Conservation (phyloP, 2,888 invertebrate species). For the Morinoia aosen region DNA sequence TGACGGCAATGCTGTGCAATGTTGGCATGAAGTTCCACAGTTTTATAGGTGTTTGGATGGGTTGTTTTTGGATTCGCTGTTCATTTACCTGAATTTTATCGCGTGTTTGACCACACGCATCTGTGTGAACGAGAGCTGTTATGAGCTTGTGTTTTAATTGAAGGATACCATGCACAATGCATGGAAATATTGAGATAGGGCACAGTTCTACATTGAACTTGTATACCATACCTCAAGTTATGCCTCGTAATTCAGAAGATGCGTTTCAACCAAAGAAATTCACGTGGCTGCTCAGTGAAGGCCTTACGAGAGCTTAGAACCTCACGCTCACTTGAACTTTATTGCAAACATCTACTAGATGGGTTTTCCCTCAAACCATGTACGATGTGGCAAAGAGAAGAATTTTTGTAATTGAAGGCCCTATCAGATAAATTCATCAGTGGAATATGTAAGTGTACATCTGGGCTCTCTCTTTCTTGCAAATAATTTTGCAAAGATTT, state of each 20-base stretch:
- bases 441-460: not conserved
- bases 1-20: not conserved
- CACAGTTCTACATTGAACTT: too few species aligned
- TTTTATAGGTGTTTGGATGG: not conserved
- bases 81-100: not conserved
- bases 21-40: not conserved
- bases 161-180: too few species aligned
- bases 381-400: not conserved
- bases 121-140: not conserved
- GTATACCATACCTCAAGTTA: too few species aligned
- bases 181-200: too few species aligned
- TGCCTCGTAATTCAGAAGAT: too few species aligned
- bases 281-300: too few species aligned
- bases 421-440: not conserved
- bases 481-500: not conserved
- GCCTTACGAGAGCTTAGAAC: too few species aligned
- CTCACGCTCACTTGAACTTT: too few species aligned
- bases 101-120: not conserved
- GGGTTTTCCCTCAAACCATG: too few species aligned
- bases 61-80: not conserved
- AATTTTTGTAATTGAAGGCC: not conserved
- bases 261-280: too few species aligned
- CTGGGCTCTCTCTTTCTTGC: not conserved
- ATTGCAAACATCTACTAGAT: too few species aligned
- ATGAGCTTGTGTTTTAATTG: too few species aligned